Percentiles rank a stretch among this genome's conserved stretches.
phyloP scores from a whole-genome alignment of 2,888 invertebrate species.

The Beris morrisii region DNA sequence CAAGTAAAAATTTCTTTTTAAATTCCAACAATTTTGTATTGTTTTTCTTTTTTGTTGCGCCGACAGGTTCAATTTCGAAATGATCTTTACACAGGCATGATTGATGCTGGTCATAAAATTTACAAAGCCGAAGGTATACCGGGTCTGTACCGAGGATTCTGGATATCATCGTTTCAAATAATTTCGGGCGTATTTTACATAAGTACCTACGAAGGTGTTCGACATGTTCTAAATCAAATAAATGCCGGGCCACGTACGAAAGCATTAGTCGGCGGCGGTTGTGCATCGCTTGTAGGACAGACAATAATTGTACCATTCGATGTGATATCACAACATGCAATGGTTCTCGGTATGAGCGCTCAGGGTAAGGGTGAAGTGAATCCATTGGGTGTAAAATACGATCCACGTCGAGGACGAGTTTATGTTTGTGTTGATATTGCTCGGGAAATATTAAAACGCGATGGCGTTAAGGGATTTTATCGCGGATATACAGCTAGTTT shows the following conservation, averaged over 20 bases:
- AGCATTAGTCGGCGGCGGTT: conserved; percentile 85
- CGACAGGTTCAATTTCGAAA: conserved; percentile 67
- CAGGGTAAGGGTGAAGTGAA: conserved; percentile 64
- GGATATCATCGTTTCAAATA: conserved; percentile 89
- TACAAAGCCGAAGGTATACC: conserved; percentile 78
- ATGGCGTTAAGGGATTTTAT: conserved; percentile 89
- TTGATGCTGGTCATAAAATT: conserved; percentile 89
- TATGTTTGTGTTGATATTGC: conserved; percentile 75
- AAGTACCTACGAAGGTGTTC: conserved; percentile 88
- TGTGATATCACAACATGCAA: conserved; percentile 93
- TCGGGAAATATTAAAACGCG: conserved; percentile 73
- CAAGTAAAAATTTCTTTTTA: conserved; percentile 61
- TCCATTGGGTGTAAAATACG: conserved; percentile 71
- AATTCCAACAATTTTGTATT: neutral
- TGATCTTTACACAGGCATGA: conserved; percentile 81
- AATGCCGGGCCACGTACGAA: conserved; percentile 57
- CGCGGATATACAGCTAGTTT: conserved; percentile 91
- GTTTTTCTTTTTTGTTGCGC: neutral
- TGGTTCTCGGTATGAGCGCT: conserved; percentile 78
- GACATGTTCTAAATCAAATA: conserved; percentile 71
- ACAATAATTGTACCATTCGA: conserved; percentile 96
- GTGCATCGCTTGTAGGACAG: conserved; percentile 91
- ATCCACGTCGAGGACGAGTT: conserved; percentile 64
- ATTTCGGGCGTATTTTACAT: conserved; percentile 89
- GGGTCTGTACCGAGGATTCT: conserved; percentile 92